A percentile compares a stretch with the other conserved stretches of the same genome.
Evolutionary conservation across 2,797 vertebrate species (phyloP).

Genomic region (Geotrypetes seraphini): DNA sequence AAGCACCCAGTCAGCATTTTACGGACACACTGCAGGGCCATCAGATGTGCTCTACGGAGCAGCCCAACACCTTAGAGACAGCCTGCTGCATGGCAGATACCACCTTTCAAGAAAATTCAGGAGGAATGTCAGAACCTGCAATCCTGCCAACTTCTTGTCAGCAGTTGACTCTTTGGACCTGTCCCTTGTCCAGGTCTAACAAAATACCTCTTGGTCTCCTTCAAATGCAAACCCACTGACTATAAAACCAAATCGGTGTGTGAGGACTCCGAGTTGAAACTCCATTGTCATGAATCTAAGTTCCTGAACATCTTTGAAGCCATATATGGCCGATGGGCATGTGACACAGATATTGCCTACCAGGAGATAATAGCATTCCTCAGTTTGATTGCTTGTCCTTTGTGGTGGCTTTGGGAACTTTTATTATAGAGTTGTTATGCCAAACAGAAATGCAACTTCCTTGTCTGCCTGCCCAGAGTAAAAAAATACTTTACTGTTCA

Average conservation of each 20-base stretch:
- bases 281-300: slow-evolving; percentile 82
- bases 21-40: too few relatives aligned
- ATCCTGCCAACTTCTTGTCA: slow-evolving; percentile 82
- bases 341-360: slow-evolving; percentile 58
- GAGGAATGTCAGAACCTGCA: slow-evolving; percentile 91
- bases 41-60: too few relatives aligned
- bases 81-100: too few relatives aligned
- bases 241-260: slow-evolving; percentile 79
- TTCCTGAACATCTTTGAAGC: slow-evolving; percentile 89
- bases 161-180: slow-evolving; percentile 83
- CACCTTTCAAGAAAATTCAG: slow-evolving; percentile 95
- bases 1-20: too few relatives aligned
- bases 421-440: too few relatives aligned
- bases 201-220: slow-evolving; percentile 90
- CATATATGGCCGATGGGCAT: slow-evolving; percentile 68
- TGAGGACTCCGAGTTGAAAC: slow-evolving; percentile 72
- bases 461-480: too few relatives aligned
- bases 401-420: too few relatives aligned
- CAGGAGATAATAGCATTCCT: slow-evolving; percentile 44
- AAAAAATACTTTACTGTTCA: too few relatives aligned
- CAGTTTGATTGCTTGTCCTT: too few relatives aligned
- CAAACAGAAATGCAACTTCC: too few relatives aligned
- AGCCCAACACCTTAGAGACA: too few relatives aligned
- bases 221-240: slow-evolving; percentile 94
- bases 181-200: slow-evolving; percentile 84